These are phyloP conservation scores for Mesorhabditis sp. DNA, from an alignment of 2,888 invertebrate species.

Conservation along the genomic window DNA sequence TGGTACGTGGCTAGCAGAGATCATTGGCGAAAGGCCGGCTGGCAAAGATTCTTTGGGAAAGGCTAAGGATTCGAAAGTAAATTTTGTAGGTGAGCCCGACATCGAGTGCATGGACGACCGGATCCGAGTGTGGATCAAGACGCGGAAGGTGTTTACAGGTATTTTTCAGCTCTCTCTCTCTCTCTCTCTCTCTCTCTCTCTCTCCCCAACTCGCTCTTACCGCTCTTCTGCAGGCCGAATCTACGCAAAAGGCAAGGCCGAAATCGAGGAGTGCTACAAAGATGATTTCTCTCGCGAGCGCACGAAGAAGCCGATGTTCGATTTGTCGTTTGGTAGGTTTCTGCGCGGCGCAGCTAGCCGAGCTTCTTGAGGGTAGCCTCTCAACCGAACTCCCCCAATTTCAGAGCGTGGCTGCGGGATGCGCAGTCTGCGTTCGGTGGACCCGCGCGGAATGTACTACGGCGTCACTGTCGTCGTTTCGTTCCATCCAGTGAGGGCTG, in stretches of 20 bases:
- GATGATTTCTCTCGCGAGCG: conserved; percentile 49
- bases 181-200: background rate
- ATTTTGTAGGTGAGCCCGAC: conserved; percentile 48
- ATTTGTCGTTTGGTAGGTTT: conserved; percentile 45
- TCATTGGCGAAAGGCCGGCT: too few species aligned
- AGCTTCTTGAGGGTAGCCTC: too few species aligned
- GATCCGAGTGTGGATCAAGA: conserved; percentile 55
- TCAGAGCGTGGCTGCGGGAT: conserved; percentile 47
- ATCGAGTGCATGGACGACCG: conserved; percentile 58
- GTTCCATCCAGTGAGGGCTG: conserved; percentile 48
- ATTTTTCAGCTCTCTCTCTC: background rate
- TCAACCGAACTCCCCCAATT: background rate
- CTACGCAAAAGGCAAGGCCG: conserved; percentile 57
- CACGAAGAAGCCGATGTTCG: conserved; percentile 55
- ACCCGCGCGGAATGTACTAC: conserved; percentile 59
- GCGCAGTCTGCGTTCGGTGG: conserved; percentile 56
- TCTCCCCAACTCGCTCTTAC: background rate
- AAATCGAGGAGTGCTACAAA: conserved; percentile 50
- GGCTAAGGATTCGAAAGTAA: too few species aligned
- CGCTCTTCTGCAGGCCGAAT: conserved; percentile 45
- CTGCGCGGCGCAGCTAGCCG: background rate
- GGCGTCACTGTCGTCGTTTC: conserved; percentile 57
- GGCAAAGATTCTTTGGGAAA: too few species aligned
- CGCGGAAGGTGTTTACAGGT: conserved; percentile 54
- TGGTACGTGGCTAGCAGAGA: conserved; percentile 16